Evolutionary conservation across 2,888 invertebrate species (phyloP).

Genomic region (Agrilus mali): DNA sequence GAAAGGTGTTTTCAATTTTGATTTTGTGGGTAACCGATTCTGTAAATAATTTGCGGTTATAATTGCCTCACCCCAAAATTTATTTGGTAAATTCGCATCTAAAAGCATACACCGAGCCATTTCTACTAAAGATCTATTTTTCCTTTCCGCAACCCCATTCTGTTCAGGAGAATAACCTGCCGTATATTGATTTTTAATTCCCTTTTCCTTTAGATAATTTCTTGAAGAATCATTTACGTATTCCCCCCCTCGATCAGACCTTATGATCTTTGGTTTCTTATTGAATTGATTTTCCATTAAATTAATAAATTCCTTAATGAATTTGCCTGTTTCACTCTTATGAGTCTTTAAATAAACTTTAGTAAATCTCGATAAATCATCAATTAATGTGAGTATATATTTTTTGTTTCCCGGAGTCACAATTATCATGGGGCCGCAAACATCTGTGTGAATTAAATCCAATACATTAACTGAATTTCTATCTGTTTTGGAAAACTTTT

Average conservation of each 20-base stretch:
- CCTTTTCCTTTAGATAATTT: conserved; percentile 13
- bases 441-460: no score
- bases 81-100: conserved; percentile 3
- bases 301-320: conserved; percentile 11
- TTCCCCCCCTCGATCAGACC: conserved; percentile 18
- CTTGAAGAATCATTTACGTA: conserved; percentile 14
- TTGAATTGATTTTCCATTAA: conserved; percentile 10
- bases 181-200: conserved; percentile 14
- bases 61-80: conserved; percentile 4
- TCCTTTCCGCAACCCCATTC: conserved; percentile 17
- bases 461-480: no score
- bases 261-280: conserved; percentile 11
- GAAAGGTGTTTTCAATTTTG: neutral
- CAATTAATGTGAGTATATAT: no score
- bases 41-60: neutral
- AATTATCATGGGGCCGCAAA: no score
- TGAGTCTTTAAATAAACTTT: no score
- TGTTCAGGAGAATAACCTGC: conserved; percentile 17
- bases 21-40: neutral
- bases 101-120: conserved; percentile 9
- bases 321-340: no score
- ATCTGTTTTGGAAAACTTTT: no score
- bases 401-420: no score
- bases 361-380: no score
- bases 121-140: conserved; percentile 13